Conservation (phyloP, 2,113 vertebrate species). For the Mungos mungo region DNA sequence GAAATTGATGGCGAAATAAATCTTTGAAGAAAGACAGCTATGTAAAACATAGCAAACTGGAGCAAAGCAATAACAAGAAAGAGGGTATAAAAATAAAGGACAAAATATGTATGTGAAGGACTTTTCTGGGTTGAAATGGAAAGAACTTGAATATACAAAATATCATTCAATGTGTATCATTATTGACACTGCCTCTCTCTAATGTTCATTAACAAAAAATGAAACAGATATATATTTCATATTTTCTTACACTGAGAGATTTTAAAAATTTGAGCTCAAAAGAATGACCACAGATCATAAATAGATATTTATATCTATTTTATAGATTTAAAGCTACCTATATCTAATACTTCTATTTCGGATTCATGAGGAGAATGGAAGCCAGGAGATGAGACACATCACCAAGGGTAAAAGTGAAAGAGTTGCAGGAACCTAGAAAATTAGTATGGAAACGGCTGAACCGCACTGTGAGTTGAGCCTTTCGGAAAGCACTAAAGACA, state of each 20-base stretch:
- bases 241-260: not conserved
- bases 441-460: not conserved
- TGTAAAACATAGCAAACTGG: not conserved
- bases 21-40: not conserved
- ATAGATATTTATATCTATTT: not conserved
- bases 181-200: not conserved
- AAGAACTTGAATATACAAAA: not conserved
- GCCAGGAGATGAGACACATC: not conserved
- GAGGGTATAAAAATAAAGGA: not conserved
- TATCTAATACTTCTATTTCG: not conserved
- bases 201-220: not conserved
- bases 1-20: not conserved
- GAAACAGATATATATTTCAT: not conserved
- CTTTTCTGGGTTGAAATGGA: not conserved
- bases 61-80: not conserved
- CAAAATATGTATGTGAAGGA: not conserved
- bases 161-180: not conserved
- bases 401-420: slow-evolving; percentile 37
- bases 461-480: not conserved
- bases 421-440: slow-evolving; percentile 12
- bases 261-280: not conserved
- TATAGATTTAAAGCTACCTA: no score
- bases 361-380: not conserved
- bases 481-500: slow-evolving; percentile 44
- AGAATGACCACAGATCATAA: not conserved